A percentile compares a stretch with the other conserved stretches of the same genome.
phyloP scores from a whole-genome alignment of 2,888 invertebrate species.

The Diarsia mendica region DNA sequence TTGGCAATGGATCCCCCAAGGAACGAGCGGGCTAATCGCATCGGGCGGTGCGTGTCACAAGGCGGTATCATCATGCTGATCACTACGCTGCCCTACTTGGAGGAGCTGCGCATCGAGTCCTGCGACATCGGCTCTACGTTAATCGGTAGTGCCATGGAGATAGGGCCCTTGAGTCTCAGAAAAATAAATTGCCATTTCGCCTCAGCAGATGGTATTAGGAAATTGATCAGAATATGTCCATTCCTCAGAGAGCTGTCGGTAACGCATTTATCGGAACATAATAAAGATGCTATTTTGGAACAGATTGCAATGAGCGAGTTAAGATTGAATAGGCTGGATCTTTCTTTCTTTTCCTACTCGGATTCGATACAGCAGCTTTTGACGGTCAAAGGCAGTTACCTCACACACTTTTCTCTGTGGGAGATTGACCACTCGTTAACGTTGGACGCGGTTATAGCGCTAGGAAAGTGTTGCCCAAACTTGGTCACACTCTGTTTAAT shows the following conservation, averaged over 20 bases:
- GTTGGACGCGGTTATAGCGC: conserved; percentile 81
- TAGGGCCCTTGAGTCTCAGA: conserved; percentile 83
- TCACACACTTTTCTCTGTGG: conserved; percentile 87
- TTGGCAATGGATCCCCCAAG: conserved; percentile 87
- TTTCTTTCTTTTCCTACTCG: conserved; percentile 87
- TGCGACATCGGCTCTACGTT: conserved; percentile 88
- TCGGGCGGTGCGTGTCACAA: conserved; percentile 87
- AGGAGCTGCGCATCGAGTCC: conserved; percentile 86
- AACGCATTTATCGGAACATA: conserved; percentile 84
- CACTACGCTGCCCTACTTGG: conserved; percentile 82
- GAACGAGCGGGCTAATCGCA: conserved; percentile 83
- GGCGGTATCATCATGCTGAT: conserved; percentile 84
- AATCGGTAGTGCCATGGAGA: conserved; percentile 78
- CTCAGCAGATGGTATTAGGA: conserved; percentile 84
- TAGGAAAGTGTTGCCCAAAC: conserved; percentile 85
- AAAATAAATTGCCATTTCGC: conserved; percentile 88
- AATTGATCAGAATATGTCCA: conserved; percentile 85
- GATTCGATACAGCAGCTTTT: conserved; percentile 83
- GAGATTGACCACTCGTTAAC: conserved; percentile 85
- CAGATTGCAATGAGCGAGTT: conserved; percentile 83
- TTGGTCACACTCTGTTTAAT: conserved; percentile 83
- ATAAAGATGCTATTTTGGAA: conserved; percentile 85
- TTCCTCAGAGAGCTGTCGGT: conserved; percentile 83
- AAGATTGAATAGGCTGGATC: conserved; percentile 80
- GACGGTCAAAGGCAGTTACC: conserved; percentile 81